A percentile compares a stretch with the other conserved stretches of the same genome.
Conservation (phyloP, 2,888 invertebrate genomes). For the Cynaeus angustus region DNA sequence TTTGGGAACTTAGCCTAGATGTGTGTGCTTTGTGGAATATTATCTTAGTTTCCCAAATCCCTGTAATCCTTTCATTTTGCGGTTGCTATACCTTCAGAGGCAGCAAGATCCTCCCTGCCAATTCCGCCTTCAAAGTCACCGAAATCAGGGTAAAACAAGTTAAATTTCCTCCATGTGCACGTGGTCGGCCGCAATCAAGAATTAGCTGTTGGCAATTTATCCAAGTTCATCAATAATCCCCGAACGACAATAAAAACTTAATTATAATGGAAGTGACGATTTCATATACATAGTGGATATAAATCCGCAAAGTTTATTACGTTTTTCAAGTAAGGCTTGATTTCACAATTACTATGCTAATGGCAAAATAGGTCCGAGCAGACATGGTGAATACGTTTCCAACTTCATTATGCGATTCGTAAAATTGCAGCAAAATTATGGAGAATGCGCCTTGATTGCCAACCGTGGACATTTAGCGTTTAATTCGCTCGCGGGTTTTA, state of each 20-base stretch:
- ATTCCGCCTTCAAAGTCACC: too few relatives aligned
- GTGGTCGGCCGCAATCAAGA: constrained; percentile 4
- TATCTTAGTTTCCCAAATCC: too few relatives aligned
- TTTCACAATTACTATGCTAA: constrained; percentile 65
- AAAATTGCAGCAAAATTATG: constrained; percentile 29
- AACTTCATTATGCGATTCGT: constrained; percentile 56
- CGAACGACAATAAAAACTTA: constrained; percentile 40
- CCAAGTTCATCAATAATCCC: constrained; percentile 17
- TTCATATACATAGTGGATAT: constrained; percentile 33
- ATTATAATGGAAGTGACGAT: constrained; percentile 47
- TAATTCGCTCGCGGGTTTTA: constrained; percentile 25
- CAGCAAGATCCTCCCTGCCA: too few relatives aligned
- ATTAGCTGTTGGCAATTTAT: neutral
- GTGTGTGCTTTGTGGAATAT: too few relatives aligned
- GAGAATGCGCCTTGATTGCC: neutral
- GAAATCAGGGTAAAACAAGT: constrained; percentile 7
- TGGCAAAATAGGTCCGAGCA: constrained; percentile 57
- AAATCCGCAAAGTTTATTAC: constrained; percentile 55
- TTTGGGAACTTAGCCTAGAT: too few relatives aligned
- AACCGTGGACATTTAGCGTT: constrained; percentile 14
- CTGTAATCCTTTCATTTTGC: too few relatives aligned
- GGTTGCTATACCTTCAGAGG: too few relatives aligned
- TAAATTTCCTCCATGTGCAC: constrained; percentile 16
- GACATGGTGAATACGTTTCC: constrained; percentile 56
- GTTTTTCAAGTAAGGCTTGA: constrained; percentile 55